Evolutionary conservation across 2,797 vertebrate genomes (phyloP), one percentile per base, ranked within the genome.

Genomic region (Lepilemur ruficaudatus): DNA sequence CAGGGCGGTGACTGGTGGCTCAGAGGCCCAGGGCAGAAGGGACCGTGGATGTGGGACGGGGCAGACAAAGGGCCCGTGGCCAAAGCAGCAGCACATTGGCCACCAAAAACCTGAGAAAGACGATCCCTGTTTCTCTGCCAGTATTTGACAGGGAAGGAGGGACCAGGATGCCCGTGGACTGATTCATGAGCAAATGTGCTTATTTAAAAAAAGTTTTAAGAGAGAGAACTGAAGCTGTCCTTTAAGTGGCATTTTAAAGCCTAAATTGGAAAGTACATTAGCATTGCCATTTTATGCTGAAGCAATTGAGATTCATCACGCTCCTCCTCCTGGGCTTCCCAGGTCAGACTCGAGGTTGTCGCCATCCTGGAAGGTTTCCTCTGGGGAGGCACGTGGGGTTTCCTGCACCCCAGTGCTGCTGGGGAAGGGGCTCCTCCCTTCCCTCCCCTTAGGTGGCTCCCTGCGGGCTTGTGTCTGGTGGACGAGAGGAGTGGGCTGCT

Each of bases 181-280:
- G 96, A 61, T 91, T 93, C 67, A 25, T 87, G 91, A 93, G 48
- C n/a, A 91, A 91, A 89, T 90, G 94, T 90, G 91, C 82, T 95
- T 89, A 80, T 89, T 87, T 90, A 6, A 23, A 76, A 95, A 87
- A 85, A 65, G 65, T 91, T 89, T 79, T 69, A 91, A 89, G 67
- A 13, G 81, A 89, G 91, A 97, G 89, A 91, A 91, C 63, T 67
- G 90, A 91, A 73, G 86, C 38, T 97, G 97, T 94, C 97, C 97
- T 98, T 98, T 97, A 91, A 69, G 76, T 97, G 97, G 87, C 90
- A 98, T 98, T 98, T 98, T 81, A 80, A 92, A 94, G 78, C 70
- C 89, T 96, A 97, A 95, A 96, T 94, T 81, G 69, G 97, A 96
- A 92, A 90, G 41, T 28, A 69, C 59, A 72, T 96, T 86, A 92